phyloP scores from a whole-genome alignment of 2,797 vertebrate genomes.

The Schizothorax lantsangensis region DNA sequence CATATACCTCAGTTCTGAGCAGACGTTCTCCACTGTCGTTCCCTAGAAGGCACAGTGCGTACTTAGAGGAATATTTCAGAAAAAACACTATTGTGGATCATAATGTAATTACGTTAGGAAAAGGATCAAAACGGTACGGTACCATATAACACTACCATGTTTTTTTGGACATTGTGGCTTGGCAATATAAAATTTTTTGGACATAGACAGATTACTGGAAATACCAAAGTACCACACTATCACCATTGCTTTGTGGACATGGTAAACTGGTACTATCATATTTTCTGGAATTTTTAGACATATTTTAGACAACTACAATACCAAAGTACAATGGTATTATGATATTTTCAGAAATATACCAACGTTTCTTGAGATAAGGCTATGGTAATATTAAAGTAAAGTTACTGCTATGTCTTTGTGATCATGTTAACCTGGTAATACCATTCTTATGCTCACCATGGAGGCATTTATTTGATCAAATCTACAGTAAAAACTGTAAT shows the following conservation, averaged over 20 bases:
- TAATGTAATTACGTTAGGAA: background rate
- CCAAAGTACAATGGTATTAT: background rate
- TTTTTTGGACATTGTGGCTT: background rate
- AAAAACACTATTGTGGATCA: background rate
- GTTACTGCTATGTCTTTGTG: background rate
- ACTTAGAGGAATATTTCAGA: background rate
- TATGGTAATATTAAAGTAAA: background rate
- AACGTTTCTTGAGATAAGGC: background rate
- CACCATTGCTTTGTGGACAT: background rate
- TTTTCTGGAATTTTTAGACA: background rate
- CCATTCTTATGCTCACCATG: background rate
- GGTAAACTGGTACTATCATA: background rate
- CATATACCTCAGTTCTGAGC: conserved; percentile 91
- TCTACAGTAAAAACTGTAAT: background rate
- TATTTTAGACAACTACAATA: background rate
- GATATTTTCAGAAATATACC: background rate
- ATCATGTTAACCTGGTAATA: background rate
- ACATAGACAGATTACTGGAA: background rate
- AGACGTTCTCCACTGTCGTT: conserved; percentile 93
- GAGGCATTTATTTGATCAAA: background rate
- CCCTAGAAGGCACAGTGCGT: conserved; percentile 76
- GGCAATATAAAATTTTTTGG: background rate
- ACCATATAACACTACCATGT: background rate
- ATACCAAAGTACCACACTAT: background rate
- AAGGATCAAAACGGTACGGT: background rate